phyloP scores from a whole-genome alignment of 2,113 vertebrate species.

The Phocoena phocoena region DNA sequence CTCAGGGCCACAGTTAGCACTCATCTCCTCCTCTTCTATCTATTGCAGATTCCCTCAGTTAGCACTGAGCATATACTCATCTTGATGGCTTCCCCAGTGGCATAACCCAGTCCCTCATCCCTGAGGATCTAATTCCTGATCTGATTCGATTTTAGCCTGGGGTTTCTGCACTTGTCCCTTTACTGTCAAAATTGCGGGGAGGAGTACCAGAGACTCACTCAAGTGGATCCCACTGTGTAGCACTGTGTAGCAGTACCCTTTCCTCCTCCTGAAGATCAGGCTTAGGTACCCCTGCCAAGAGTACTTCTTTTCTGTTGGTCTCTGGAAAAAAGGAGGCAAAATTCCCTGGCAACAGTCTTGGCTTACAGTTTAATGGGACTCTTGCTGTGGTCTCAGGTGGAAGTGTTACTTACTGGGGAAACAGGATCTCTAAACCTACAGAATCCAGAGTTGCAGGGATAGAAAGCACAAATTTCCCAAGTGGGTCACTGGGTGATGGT shows the following conservation, averaged over 20 bases:
- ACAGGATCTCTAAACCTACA: neutral
- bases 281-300: neutral
- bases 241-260: neutral
- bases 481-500: neutral
- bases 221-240: neutral
- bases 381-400: neutral
- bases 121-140: neutral
- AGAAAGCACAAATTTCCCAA: neutral
- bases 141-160: neutral
- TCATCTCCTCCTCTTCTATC: neutral
- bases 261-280: neutral
- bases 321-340: neutral
- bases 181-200: neutral
- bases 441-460: neutral
- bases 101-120: neutral
- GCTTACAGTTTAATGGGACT: neutral
- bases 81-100: neutral
- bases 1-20: neutral
- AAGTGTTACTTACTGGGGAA: neutral
- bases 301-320: neutral
- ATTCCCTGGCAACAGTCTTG: neutral
- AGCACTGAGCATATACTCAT: neutral
- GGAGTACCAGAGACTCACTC: neutral
- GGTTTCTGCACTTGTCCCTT: neutral
- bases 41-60: neutral